phyloP scores from a whole-genome alignment of 2,113 vertebrate species.

The Anguilla rostrata region DNA sequence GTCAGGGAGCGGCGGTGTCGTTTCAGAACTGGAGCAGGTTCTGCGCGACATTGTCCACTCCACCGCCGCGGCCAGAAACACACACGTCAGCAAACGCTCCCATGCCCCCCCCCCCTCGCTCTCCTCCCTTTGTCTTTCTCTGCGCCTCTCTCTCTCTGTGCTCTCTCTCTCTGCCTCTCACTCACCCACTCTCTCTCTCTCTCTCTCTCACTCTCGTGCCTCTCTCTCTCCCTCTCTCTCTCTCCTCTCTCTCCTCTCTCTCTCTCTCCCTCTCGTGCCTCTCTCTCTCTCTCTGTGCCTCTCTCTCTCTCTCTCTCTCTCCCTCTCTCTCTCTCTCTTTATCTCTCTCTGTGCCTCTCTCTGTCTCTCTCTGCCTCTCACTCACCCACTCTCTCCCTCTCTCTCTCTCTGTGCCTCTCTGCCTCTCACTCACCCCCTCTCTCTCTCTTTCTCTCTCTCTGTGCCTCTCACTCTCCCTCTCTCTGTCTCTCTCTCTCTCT shows the following conservation, averaged over 20 bases:
- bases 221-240: too few relatives aligned
- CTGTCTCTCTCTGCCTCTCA: slow-evolving; percentile 56
- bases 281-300: neutral
- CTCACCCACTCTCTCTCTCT: slow-evolving; percentile 11
- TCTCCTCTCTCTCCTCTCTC: slow-evolving; percentile 22
- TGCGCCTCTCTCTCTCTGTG: slow-evolving; percentile 40
- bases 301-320: slow-evolving; percentile 12
- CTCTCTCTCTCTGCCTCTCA: slow-evolving; percentile 53
- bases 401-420: slow-evolving; percentile 23
- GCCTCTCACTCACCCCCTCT: neutral
- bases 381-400: slow-evolving; percentile 32
- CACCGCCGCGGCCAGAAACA: neutral
- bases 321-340: slow-evolving; percentile 41
- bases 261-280: slow-evolving; percentile 41
- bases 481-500: slow-evolving; percentile 22
- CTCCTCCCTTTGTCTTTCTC: slow-evolving; percentile 35
- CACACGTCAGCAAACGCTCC: neutral
- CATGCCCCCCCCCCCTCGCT: neutral
- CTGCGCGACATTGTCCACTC: neutral
- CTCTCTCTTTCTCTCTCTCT: too few relatives aligned
- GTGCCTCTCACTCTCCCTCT: too few relatives aligned
- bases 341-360: neutral
- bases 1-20: neutral
- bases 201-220: too few relatives aligned
- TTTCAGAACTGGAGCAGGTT: neutral